A percentile compares a stretch with the other conserved stretches of the same genome.
phyloP scores from a whole-genome alignment of 2,113 vertebrate species.

The Gymnarchus niloticus region DNA sequence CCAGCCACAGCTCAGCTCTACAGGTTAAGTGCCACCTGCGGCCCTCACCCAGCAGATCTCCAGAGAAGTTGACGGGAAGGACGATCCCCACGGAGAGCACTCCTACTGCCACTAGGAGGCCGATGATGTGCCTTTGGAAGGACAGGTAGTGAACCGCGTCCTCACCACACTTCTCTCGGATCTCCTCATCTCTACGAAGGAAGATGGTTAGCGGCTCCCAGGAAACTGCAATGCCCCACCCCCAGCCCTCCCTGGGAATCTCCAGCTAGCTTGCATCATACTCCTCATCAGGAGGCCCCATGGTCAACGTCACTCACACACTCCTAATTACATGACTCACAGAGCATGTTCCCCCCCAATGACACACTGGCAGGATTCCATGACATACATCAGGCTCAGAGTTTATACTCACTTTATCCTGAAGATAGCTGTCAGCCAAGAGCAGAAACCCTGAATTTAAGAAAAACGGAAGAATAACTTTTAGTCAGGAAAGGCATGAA shows the following conservation, averaged over 20 bases:
- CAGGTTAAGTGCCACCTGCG: not conserved
- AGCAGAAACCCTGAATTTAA: slow-evolving; percentile 82
- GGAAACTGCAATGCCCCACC: not conserved
- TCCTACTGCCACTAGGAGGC: slow-evolving; percentile 86
- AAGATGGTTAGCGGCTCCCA: not conserved
- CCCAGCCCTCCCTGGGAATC: not conserved
- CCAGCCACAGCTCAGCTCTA: not conserved
- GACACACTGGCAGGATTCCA: not conserved
- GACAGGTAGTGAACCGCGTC: slow-evolving; percentile 95
- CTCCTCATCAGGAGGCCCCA: not conserved
- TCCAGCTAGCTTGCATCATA: not conserved
- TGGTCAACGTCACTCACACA: not conserved
- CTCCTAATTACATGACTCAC: not conserved
- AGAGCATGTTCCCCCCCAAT: not conserved
- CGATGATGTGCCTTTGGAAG: slow-evolving; percentile 97
- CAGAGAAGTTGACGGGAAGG: slow-evolving; percentile 95
- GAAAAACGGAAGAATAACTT: not conserved
- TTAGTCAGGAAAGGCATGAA: not conserved
- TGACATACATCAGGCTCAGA: not conserved
- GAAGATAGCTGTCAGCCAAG: slow-evolving; percentile 97
- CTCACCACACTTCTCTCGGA: slow-evolving; percentile 89
- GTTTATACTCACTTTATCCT: slow-evolving; percentile 90
- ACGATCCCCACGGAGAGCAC: slow-evolving; percentile 92
- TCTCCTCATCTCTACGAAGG: slow-evolving; percentile 82
- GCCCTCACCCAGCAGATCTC: slow-evolving; percentile 84